These are phyloP conservation scores for Coreius guichenoti DNA, from an alignment of 2,797 vertebrate genomes.

Conservation along the genomic window DNA sequence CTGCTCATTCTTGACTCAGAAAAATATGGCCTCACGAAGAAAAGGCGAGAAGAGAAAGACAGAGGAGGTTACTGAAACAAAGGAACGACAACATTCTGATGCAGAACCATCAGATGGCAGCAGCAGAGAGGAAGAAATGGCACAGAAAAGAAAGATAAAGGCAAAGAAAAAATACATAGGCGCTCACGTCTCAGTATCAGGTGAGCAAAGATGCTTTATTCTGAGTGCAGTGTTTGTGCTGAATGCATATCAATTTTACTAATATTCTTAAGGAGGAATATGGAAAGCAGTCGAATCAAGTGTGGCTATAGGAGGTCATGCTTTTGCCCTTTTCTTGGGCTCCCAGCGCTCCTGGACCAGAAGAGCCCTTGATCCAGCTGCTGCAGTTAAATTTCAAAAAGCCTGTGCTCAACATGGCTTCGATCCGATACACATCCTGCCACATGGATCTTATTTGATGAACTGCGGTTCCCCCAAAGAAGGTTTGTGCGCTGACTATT, in stretches of 20 bases:
- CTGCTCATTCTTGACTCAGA: not conserved
- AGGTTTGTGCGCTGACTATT: slow-evolving; percentile 67
- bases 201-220: slow-evolving; percentile 54
- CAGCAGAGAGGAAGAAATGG: slow-evolving; percentile 39
- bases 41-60: slow-evolving; percentile 34
- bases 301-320: slow-evolving; percentile 73
- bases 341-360: slow-evolving; percentile 83
- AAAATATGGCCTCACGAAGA: slow-evolving; percentile 69
- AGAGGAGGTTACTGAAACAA: slow-evolving; percentile 9
- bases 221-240: not conserved
- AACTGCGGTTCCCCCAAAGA: slow-evolving; percentile 84
- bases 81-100: slow-evolving; percentile 24
- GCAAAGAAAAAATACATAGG: slow-evolving; percentile 76
- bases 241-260: not conserved
- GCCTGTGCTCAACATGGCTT: slow-evolving; percentile 69
- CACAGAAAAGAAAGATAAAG: slow-evolving; percentile 45
- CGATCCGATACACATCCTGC: slow-evolving; percentile 76
- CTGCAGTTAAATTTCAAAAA: slow-evolving; percentile 75
- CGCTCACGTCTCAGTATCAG: slow-evolving; percentile 79
- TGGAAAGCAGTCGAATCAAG: slow-evolving; percentile 81
- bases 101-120: slow-evolving; percentile 32
- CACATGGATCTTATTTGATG: slow-evolving; percentile 85
- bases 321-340: slow-evolving; percentile 81
- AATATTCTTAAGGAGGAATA: slow-evolving; percentile 76
- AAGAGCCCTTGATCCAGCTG: slow-evolving; percentile 69